Evolutionary conservation across 2,888 invertebrate genomes (phyloP).

Genomic region (Conus canariensis): DNA sequence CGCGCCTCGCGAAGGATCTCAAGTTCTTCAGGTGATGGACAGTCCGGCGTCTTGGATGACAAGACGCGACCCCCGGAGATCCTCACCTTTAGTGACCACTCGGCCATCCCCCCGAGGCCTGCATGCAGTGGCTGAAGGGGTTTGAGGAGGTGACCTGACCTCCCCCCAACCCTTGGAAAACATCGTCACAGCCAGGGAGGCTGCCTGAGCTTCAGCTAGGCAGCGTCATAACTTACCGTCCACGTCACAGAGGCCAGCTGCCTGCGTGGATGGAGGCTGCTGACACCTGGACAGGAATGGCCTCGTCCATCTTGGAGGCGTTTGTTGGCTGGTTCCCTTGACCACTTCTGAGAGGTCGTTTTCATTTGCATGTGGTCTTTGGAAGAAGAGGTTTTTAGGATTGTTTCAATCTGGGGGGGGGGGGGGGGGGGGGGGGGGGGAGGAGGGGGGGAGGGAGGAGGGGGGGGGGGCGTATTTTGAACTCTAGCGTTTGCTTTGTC

Average conservation of each 20-base stretch:
- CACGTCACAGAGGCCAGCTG: slow-evolving; percentile 9
- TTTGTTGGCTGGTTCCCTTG: not conserved
- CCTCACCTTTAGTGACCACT: not conserved
- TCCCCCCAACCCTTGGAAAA: not conserved
- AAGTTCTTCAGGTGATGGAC: not conserved
- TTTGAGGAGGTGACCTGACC: not conserved
- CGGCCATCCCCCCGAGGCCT: not conserved
- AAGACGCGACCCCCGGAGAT: not conserved
- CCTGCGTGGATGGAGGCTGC: not conserved
- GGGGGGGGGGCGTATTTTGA: no score
- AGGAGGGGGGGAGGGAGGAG: no score
- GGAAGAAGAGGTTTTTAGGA: no score
- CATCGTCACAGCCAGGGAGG: not conserved
- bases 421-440: no score
- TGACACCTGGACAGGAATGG: slow-evolving; percentile 8
- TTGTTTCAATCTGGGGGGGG: no score
- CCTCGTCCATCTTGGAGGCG: not conserved
- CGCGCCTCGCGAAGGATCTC: not conserved
- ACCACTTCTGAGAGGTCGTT: not conserved
- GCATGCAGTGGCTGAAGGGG: no score
- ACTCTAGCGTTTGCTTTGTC: no score
- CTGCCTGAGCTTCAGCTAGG: not conserved
- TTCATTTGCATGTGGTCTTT: no score
- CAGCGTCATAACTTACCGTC: slow-evolving; percentile 12
- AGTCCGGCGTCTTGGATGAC: slow-evolving; percentile 18